phyloP scores from a whole-genome alignment of 1,140 invertebrate genomes.

The Sinella curviseta region DNA sequence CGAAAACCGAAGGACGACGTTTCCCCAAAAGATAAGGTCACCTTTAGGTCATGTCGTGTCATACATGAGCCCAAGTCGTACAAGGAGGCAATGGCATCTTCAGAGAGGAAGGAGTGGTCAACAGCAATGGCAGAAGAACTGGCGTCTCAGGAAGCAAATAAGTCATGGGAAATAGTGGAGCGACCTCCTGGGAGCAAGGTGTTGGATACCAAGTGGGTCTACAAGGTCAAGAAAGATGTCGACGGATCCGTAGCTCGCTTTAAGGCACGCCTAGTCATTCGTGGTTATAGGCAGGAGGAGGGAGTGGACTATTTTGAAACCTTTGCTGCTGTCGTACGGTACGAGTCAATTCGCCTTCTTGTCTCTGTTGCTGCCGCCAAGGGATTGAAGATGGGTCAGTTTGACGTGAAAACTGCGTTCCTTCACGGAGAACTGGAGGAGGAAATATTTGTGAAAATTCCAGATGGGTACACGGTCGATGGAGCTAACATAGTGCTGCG shows the following conservation, averaged over 20 bases:
- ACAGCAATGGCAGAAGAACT: constrained; percentile 48
- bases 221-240: constrained; percentile 27
- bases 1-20: neutral
- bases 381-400: constrained; percentile 49
- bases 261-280: constrained; percentile 53
- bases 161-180: constrained; percentile 51
- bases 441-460: constrained; percentile 54
- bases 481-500: neutral
- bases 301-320: constrained; percentile 56
- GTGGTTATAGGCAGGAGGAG: constrained; percentile 53
- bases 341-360: constrained; percentile 47
- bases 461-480: constrained; percentile 50
- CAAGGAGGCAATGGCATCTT: constrained; percentile 38
- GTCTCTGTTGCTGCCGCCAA: constrained; percentile 48
- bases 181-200: constrained; percentile 50
- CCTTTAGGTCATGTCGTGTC: neutral
- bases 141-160: constrained; percentile 41
- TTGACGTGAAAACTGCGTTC: constrained; percentile 56
- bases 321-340: constrained; percentile 54
- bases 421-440: constrained; percentile 56
- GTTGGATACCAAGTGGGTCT: constrained; percentile 37
- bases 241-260: constrained; percentile 32
- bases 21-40: neutral
- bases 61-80: constrained; percentile 32
- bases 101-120: constrained; percentile 41